phyloP scores from a whole-genome alignment of 2,888 invertebrate genomes.

The Amphipoea lucens region DNA sequence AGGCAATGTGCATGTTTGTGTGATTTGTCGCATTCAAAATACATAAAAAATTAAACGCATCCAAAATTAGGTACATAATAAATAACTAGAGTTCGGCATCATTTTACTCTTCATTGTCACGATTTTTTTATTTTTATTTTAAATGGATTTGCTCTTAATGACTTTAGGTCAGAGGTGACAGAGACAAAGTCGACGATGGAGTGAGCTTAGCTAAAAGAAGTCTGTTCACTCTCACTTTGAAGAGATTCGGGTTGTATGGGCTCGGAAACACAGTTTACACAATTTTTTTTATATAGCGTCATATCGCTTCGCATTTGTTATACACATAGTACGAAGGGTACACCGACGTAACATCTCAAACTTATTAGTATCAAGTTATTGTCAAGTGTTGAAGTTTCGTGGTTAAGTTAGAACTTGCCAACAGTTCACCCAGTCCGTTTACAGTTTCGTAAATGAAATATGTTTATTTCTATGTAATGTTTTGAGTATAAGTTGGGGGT shows the following conservation, averaged over 20 bases:
- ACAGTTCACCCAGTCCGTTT: conserved; percentile 49
- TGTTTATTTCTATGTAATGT: conserved; percentile 23
- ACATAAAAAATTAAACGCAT: background rate
- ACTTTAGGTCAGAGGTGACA: too few relatives aligned
- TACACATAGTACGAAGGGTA: background rate
- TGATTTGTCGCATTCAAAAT: background rate
- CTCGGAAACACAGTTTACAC: too few relatives aligned
- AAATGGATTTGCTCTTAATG: too few relatives aligned
- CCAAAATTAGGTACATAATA: background rate
- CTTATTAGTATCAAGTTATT: conserved; percentile 66
- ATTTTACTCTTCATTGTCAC: background rate
- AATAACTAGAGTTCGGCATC: background rate
- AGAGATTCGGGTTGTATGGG: too few relatives aligned
- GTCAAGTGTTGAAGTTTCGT: conserved; percentile 62
- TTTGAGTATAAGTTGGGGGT: conserved; percentile 2
- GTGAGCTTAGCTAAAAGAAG: too few relatives aligned
- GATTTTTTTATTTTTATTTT: too few relatives aligned
- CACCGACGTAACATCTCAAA: conserved; percentile 44
- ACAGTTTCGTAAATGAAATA: conserved; percentile 47
- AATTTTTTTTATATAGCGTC: background rate
- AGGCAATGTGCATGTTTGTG: background rate
- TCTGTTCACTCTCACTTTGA: too few relatives aligned
- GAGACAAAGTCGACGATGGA: too few relatives aligned
- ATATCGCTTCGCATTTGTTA: background rate
- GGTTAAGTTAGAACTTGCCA: conserved; percentile 49